These are phyloP conservation scores for Odontesthes bonariensis DNA, from an alignment of 2,113 vertebrate species.

Conservation along the genomic window DNA sequence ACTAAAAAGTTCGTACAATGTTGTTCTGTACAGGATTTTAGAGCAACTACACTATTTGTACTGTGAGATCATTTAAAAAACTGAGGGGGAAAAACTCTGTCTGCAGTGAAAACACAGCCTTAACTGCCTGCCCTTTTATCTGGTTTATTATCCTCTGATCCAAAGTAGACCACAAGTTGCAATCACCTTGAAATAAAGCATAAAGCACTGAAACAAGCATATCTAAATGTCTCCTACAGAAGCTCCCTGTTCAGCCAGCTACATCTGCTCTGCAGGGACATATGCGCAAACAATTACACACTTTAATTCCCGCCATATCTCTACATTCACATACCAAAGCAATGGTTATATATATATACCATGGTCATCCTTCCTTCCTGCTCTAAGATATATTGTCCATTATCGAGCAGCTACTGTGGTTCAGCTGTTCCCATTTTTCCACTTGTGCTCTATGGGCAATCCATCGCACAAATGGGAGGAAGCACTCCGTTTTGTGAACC, in stretches of 20 bases:
- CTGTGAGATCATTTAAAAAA: conserved; percentile 1
- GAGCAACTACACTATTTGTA: not conserved
- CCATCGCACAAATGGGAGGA: conserved; percentile 52
- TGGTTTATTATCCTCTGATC: conserved; percentile 17
- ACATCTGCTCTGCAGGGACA: conserved; percentile 52
- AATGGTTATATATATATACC: conserved; percentile 21
- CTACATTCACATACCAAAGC: conserved; percentile 47
- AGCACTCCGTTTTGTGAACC: conserved; percentile 22
- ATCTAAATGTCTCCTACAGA: conserved; percentile 44
- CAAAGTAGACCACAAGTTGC: conserved; percentile 36
- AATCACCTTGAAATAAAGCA: conserved; percentile 43
- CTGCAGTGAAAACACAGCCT: conserved; percentile 16
- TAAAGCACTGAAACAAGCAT: conserved; percentile 34
- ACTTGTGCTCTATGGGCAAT: conserved; percentile 39
- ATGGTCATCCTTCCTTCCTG: conserved; percentile 47
- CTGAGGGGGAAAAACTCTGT: conserved; percentile 2
- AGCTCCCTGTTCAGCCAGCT: conserved; percentile 37
- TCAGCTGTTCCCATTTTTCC: conserved; percentile 65
- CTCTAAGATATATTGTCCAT: conserved; percentile 46
- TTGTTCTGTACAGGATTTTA: not conserved
- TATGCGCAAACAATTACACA: conserved; percentile 7
- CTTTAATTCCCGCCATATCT: conserved; percentile 28
- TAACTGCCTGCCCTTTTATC: not conserved
- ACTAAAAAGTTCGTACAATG: not conserved
- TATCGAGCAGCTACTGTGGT: conserved; percentile 38